Percentiles rank a stretch among this genome's conserved stretches.
phyloP scores from a whole-genome alignment of 2,888 invertebrate genomes.

The Pseudococcus viburni region DNA sequence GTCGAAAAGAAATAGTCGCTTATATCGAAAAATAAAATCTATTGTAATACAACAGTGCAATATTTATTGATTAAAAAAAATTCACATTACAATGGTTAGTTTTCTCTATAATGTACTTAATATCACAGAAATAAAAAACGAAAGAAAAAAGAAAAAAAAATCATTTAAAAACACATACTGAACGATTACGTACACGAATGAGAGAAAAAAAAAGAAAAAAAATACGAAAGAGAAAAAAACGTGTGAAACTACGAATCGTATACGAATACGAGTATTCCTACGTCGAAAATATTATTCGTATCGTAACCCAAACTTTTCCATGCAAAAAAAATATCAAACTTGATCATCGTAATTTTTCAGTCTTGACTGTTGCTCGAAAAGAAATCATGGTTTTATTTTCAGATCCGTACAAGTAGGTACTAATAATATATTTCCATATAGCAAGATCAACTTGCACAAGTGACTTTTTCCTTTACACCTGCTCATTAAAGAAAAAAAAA shows the following conservation, averaged over 20 bases:
- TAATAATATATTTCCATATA: not conserved
- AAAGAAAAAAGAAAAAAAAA: constrained; percentile 54
- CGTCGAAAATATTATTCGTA: not conserved
- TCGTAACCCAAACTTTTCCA: not conserved
- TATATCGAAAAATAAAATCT: not conserved
- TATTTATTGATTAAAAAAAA: constrained; percentile 64
- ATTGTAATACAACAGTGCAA: constrained; percentile 64
- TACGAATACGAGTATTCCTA: constrained; percentile 16
- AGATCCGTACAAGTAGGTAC: not conserved
- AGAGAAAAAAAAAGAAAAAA: not conserved
- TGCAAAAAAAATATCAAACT: not conserved
- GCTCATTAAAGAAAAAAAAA: not conserved
- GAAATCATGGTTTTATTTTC: constrained; percentile 2
- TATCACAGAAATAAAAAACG: constrained; percentile 66
- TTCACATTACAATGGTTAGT: constrained; percentile 66
- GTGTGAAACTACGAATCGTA: not conserved
- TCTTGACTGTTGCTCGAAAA: constrained; percentile 39
- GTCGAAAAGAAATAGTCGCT: not conserved
- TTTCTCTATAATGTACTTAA: constrained; percentile 63
- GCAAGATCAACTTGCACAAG: constrained; percentile 19
- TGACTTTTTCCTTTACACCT: not conserved
- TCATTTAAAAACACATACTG: constrained; percentile 55
- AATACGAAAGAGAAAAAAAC: constrained; percentile 40
- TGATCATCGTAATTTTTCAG: constrained; percentile 35
- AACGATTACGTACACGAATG: constrained; percentile 59